Conservation (phyloP, 2,888 invertebrate genomes). For the Rhamnusium bicolor region DNA sequence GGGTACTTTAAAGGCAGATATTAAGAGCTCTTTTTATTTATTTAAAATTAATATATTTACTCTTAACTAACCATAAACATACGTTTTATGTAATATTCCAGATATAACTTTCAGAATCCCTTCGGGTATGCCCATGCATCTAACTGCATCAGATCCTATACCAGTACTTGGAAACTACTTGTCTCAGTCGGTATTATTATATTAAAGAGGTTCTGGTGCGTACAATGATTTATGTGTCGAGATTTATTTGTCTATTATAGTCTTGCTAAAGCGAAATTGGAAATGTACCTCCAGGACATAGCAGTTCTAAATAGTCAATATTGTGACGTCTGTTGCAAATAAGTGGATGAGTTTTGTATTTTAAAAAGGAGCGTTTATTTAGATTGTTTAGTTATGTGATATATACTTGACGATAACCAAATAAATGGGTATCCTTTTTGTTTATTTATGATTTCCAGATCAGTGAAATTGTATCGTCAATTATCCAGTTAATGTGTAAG, state of each 20-base stretch:
- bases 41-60: background rate
- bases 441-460: too few relatives aligned
- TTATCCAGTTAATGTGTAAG: too few relatives aligned
- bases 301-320: slow-evolving; percentile 3
- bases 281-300: slow-evolving; percentile 8
- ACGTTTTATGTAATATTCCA: background rate
- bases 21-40: background rate
- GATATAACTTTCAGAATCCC: slow-evolving; percentile 21
- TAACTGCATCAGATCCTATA: slow-evolving; percentile 22
- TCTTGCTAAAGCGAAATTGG: slow-evolving; percentile 1
- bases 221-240: slow-evolving; percentile 25
- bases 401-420: too few relatives aligned
- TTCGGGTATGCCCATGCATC: slow-evolving; percentile 22
- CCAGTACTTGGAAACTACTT: slow-evolving; percentile 10
- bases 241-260: slow-evolving; percentile 20
- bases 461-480: too few relatives aligned
- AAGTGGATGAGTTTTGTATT: background rate
- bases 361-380: background rate
- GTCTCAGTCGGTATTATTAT: slow-evolving; percentile 15
- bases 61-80: slow-evolving; percentile 15
- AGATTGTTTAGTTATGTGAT: background rate
- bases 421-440: too few relatives aligned
- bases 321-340: background rate
- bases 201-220: slow-evolving; percentile 17
- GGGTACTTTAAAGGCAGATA: too few relatives aligned